Evolutionary conservation across 1,140 invertebrate species (phyloP).

Genomic region (Teleopsis dalmanni): DNA sequence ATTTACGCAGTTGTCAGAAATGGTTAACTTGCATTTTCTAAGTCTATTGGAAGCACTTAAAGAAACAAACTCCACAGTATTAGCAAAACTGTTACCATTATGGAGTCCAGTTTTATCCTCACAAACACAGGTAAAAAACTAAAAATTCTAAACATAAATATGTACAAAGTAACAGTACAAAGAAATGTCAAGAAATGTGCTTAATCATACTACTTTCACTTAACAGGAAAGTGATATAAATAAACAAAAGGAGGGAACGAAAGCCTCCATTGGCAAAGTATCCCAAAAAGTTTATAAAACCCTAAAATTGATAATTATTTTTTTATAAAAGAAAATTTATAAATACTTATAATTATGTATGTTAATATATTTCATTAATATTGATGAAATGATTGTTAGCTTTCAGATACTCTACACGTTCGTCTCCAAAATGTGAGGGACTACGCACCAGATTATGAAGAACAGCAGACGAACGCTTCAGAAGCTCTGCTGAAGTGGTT

Average conservation of each 20-base stretch:
- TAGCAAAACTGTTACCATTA: slow-evolving; percentile 76
- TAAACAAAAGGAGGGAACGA: too few relatives aligned
- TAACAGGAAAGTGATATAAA: too few relatives aligned
- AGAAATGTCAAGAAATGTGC: not conserved
- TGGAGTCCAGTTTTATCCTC: slow-evolving; percentile 90
- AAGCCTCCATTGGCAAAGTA: not conserved
- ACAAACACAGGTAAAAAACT: slow-evolving; percentile 46
- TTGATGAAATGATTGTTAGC: too few relatives aligned
- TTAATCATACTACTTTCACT: slow-evolving; percentile 19
- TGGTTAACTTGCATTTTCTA: slow-evolving; percentile 95
- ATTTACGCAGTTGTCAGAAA: slow-evolving; percentile 77
- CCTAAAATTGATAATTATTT: slow-evolving; percentile 12
- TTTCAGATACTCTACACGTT: slow-evolving; percentile 83
- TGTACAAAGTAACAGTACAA: not conserved
- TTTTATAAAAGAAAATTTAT: not conserved
- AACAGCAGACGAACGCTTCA: slow-evolving; percentile 32
- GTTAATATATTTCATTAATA: not conserved
- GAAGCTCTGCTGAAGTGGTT: slow-evolving; percentile 71
- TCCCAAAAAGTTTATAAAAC: not conserved
- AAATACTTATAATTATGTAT: too few relatives aligned
- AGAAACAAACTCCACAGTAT: slow-evolving; percentile 88
- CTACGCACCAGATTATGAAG: slow-evolving; percentile 52
- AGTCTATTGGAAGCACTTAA: slow-evolving; percentile 90
- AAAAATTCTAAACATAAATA: not conserved
- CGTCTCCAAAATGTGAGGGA: slow-evolving; percentile 84